phyloP scores from a whole-genome alignment of 2,113 vertebrate genomes.

The Ranitomeya imitator region DNA sequence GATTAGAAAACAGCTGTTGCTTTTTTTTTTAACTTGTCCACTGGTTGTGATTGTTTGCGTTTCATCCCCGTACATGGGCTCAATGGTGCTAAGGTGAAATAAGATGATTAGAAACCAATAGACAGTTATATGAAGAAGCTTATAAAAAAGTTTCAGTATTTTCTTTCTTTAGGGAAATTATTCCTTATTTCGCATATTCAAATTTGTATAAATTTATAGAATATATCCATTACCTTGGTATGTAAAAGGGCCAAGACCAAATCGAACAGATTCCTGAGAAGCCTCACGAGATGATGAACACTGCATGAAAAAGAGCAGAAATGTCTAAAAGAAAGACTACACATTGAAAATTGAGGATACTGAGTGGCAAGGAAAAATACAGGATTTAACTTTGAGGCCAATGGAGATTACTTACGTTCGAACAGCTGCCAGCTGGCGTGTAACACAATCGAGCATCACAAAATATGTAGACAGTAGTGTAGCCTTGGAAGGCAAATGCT shows the following conservation, averaged over 20 bases:
- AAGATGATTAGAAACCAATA: too few species aligned
- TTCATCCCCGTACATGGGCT: too few species aligned
- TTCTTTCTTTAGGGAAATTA: too few species aligned
- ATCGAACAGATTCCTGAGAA: background rate
- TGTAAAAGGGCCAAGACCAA: constrained; percentile 19
- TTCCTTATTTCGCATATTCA: too few species aligned
- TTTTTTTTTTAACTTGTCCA: too few species aligned
- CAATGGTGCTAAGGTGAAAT: too few species aligned
- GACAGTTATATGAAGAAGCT: too few species aligned
- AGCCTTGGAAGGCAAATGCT: constrained; percentile 2
- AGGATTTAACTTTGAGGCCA: background rate
- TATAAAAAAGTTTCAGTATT: too few species aligned
- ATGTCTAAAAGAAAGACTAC: background rate
- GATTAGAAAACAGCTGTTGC: too few species aligned
- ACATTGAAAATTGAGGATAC: background rate
- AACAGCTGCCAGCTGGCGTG: background rate
- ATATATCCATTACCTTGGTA: background rate
- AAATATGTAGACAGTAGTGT: constrained; percentile 38
- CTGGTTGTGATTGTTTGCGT: too few species aligned
- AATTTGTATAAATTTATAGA: background rate
- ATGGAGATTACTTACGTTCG: background rate
- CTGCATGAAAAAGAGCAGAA: background rate
- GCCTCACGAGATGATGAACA: constrained; percentile 28
- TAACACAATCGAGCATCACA: constrained; percentile 28
- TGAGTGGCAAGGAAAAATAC: background rate